Percentiles rank a stretch among this genome's conserved stretches.
These are phyloP conservation scores for Esox niger DNA, from an alignment of 2,113 vertebrate genomes.

Conservation along the genomic window DNA sequence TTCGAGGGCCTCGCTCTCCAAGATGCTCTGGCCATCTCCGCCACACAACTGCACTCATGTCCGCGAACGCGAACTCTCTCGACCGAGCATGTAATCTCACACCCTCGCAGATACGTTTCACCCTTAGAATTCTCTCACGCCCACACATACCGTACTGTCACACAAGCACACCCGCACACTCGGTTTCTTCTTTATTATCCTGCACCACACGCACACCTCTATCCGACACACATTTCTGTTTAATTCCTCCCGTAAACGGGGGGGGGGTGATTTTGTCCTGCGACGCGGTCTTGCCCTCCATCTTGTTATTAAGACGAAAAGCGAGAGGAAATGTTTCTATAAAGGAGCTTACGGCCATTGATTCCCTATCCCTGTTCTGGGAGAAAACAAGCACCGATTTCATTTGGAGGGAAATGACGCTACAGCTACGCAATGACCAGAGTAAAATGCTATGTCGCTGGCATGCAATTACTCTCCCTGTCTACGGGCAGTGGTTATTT, in stretches of 20 bases:
- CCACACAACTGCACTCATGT: neutral
- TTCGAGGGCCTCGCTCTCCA: neutral
- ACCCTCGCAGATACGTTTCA: neutral
- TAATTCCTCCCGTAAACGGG: neutral
- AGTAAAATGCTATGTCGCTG: constrained; percentile 6
- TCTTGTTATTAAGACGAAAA: constrained; percentile 8
- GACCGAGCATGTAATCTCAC: too few relatives aligned
- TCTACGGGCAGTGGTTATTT: constrained; percentile 1
- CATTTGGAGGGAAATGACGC: constrained; percentile 4
- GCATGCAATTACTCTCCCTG: constrained; percentile 9
- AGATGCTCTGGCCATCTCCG: neutral
- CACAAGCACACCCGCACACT: neutral
- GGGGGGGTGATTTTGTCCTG: neutral
- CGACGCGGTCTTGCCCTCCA: neutral
- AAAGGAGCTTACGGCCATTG: neutral
- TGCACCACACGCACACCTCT: neutral
- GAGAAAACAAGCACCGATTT: constrained; percentile 9
- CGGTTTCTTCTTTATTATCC: neutral
- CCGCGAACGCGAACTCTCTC: neutral
- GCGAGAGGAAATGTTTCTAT: neutral
- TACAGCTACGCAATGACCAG: constrained; percentile 5
- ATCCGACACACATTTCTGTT: neutral
- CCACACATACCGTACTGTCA: too few relatives aligned
- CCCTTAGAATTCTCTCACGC: neutral
- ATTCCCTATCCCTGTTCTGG: neutral